Evolutionary conservation across 2,888 invertebrate genomes (phyloP).

Genomic region (Therioaphis trifolii): DNA sequence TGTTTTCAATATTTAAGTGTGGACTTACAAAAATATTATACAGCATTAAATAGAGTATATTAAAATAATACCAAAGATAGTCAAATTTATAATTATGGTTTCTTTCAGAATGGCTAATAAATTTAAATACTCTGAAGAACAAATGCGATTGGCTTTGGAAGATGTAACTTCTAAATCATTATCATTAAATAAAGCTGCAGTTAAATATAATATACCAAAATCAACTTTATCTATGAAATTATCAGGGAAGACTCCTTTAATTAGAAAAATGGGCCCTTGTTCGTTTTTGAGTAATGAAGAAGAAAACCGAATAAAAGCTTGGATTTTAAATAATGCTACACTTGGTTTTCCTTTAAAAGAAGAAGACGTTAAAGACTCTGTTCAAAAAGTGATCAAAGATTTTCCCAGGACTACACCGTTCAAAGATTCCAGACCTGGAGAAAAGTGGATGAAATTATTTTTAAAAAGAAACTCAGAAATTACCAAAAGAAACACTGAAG

Average conservation of each 20-base stretch:
- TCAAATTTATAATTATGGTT: conserved; percentile 14
- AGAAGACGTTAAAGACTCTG: not conserved
- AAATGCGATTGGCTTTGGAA: conserved; percentile 23
- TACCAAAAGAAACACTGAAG: not conserved
- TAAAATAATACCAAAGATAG: not conserved
- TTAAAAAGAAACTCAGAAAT: not conserved
- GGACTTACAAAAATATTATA: not conserved
- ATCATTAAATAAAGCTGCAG: not conserved
- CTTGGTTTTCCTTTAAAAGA: conserved; percentile 12
- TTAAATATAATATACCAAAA: conserved; percentile 21
- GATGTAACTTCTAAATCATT: not conserved
- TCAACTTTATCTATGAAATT: conserved; percentile 1
- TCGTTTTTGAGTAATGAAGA: conserved; percentile 15
- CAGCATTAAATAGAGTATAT: not conserved
- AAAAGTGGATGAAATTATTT: not conserved
- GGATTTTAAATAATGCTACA: conserved; percentile 17
- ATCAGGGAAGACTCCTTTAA: not conserved
- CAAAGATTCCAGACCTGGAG: too few relatives aligned
- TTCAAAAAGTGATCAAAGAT: not conserved
- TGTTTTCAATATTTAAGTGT: not conserved
- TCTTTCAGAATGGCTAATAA: conserved; percentile 9
- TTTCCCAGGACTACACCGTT: not conserved
- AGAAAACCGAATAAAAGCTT: not conserved
- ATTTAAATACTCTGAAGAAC: not conserved
- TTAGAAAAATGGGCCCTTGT: conserved; percentile 23